Evolutionary conservation across 1,140 invertebrate genomes (phyloP).

Genomic region (Paraescarpia echinospica): DNA sequence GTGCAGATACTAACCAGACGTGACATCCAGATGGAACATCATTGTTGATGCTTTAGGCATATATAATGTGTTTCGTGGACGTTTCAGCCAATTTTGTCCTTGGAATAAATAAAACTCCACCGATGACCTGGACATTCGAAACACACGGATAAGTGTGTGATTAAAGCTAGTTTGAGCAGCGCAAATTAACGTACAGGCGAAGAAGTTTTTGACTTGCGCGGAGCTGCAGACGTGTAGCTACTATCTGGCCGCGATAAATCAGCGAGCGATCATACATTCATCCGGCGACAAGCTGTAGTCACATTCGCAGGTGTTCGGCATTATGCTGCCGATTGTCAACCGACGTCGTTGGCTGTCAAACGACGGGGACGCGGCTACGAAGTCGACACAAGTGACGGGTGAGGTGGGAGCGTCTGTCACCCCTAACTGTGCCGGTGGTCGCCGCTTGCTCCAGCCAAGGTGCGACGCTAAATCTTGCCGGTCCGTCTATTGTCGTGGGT

Average conservation of each 20-base stretch:
- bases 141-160: background rate
- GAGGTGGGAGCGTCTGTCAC: background rate
- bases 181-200: too few relatives aligned
- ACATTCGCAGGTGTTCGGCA: background rate
- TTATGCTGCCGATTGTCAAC: background rate
- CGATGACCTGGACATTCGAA: background rate
- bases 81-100: background rate
- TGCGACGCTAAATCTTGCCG: background rate
- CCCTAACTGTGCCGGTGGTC: background rate
- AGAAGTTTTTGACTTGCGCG: background rate
- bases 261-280: background rate
- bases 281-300: background rate
- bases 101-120: background rate
- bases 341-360: background rate
- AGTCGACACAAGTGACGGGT: background rate
- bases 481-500: background rate
- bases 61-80: background rate
- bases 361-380: background rate
- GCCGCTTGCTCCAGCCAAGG: background rate
- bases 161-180: background rate
- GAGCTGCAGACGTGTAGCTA: too few relatives aligned
- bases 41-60: too few relatives aligned
- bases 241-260: background rate
- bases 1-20: too few relatives aligned
- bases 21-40: too few relatives aligned